Conservation (phyloP, 2,888 invertebrate genomes). For the Atrina japonica region DNA sequence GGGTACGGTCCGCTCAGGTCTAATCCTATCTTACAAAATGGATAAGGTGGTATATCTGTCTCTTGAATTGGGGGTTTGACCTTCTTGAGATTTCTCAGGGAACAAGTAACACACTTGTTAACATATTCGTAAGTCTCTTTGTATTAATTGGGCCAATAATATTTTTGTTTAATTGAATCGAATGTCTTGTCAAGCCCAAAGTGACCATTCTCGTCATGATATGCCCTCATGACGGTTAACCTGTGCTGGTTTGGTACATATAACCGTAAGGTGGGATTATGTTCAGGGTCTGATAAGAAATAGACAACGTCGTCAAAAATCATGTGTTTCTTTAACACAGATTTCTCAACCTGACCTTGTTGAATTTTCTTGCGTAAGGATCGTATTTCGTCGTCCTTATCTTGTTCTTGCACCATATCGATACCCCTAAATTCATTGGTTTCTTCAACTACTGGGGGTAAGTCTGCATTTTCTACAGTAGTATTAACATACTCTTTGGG, state of each 20-base stretch:
- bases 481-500: not conserved
- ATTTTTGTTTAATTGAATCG: slow-evolving; percentile 24
- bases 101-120: slow-evolving; percentile 38
- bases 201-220: slow-evolving; percentile 31
- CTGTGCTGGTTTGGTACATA: slow-evolving; percentile 13
- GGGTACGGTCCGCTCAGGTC: slow-evolving; percentile 37
- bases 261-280: slow-evolving; percentile 9
- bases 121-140: slow-evolving; percentile 8
- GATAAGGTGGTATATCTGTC: slow-evolving; percentile 43
- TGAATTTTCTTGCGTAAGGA: not conserved
- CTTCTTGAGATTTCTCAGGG: slow-evolving; percentile 20
- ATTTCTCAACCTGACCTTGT: not conserved
- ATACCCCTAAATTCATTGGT: not conserved
- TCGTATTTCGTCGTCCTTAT: slow-evolving; percentile 9
- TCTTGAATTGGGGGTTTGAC: slow-evolving; percentile 39
- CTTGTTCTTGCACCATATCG: slow-evolving; percentile 29
- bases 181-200: too few species aligned
- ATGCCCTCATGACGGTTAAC: not conserved
- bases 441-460: not conserved
- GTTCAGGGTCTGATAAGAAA: slow-evolving; percentile 21
- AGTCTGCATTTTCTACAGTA: not conserved
- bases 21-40: slow-evolving; percentile 36
- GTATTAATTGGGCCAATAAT: slow-evolving; percentile 36
- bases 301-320: slow-evolving; percentile 23
- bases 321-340: slow-evolving; percentile 2